phyloP scores from a whole-genome alignment of 2,888 invertebrate genomes.

The Bibio marci region DNA sequence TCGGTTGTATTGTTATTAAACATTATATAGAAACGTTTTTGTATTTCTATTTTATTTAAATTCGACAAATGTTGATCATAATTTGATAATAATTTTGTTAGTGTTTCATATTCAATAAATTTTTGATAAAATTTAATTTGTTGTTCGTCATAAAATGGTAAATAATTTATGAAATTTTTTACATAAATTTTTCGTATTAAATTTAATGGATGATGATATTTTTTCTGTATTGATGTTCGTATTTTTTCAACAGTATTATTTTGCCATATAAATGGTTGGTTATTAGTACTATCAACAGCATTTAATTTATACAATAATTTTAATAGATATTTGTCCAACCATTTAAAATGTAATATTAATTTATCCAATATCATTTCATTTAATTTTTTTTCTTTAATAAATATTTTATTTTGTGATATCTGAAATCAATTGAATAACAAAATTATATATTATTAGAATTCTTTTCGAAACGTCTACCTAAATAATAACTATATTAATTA shows the following conservation, averaged over 20 bases:
- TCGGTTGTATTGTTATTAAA: no score
- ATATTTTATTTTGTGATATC: conserved; percentile 17
- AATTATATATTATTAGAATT: conserved; percentile 4
- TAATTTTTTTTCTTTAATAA: conserved; percentile 20
- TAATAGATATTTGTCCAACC: conserved; percentile 49
- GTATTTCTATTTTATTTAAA: no score
- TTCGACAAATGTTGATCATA: no score
- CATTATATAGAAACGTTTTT: no score
- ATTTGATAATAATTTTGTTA: no score
- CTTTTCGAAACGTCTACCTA: no score
- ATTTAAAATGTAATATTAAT: conserved; percentile 52
- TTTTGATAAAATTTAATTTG: no score
- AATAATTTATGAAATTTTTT: conserved; percentile 10
- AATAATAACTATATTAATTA: no score
- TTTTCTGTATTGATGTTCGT: not conserved
- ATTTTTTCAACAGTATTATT: not conserved
- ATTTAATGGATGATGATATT: conserved; percentile 9
- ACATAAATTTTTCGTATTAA: conserved; percentile 9
- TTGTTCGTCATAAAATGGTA: conserved; percentile 9
- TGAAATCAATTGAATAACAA: conserved; percentile 24
- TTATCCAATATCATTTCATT: conserved; percentile 39
- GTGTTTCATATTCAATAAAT: no score
- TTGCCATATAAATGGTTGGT: not conserved
- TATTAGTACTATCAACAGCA: conserved; percentile 1
- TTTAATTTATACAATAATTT: conserved; percentile 11